These are phyloP conservation scores for Palloptera scutellata DNA, from an alignment of 2,888 invertebrate genomes.

Conservation along the genomic window DNA sequence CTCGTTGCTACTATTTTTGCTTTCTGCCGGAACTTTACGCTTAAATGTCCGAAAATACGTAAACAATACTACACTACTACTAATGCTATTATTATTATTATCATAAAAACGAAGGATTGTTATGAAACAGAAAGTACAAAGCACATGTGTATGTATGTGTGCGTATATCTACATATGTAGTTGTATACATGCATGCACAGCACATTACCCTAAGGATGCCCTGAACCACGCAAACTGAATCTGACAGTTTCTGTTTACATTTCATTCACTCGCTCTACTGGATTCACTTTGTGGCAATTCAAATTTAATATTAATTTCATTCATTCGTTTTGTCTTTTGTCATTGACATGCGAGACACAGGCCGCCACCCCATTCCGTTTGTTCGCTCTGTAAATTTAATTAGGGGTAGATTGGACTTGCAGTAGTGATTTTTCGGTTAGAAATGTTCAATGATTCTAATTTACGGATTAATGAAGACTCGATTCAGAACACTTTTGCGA, in stretches of 20 bases:
- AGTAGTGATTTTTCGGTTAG: slow-evolving; percentile 26
- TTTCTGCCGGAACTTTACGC: too few relatives aligned
- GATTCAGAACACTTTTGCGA: slow-evolving; percentile 3
- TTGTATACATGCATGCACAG: background rate
- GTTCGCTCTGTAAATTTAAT: slow-evolving; percentile 13
- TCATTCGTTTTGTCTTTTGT: slow-evolving; percentile 30
- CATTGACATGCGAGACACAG: slow-evolving; percentile 40
- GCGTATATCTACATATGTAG: background rate
- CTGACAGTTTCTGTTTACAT: slow-evolving; percentile 24
- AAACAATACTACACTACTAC: too few relatives aligned
- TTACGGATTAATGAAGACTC: slow-evolving; percentile 54
- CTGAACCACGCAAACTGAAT: slow-evolving; percentile 14
- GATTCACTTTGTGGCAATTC: slow-evolving; percentile 42
- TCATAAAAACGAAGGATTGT: too few relatives aligned
- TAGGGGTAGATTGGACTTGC: slow-evolving; percentile 24
- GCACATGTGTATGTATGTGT: background rate
- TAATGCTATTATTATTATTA: too few relatives aligned
- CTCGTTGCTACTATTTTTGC: too few relatives aligned
- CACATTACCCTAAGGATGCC: background rate
- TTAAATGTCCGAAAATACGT: too few relatives aligned
- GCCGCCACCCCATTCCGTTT: background rate
- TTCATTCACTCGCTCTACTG: background rate
- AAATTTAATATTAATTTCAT: slow-evolving; percentile 51
- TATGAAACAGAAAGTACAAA: too few relatives aligned
- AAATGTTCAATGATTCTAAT: slow-evolving; percentile 53